Evolutionary conservation across 1,140 invertebrate species (phyloP).

Genomic region (Notospermus geniculatus): DNA sequence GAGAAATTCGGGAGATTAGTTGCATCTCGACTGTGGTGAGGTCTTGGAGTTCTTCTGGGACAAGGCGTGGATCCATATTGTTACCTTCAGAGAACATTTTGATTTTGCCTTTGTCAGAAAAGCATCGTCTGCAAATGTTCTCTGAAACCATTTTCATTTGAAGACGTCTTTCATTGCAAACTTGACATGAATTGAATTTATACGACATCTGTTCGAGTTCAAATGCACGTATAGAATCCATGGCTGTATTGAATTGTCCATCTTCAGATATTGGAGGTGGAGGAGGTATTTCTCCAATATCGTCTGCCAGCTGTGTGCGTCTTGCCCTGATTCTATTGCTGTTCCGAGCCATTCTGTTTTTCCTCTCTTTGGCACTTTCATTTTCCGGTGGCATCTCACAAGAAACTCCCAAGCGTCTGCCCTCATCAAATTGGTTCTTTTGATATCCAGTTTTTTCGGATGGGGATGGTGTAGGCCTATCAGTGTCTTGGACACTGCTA

Average conservation of each 20-base stretch:
- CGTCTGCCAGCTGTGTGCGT: background rate
- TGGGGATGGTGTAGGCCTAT: too few species aligned
- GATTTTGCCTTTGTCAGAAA: background rate
- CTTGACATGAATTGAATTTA: background rate
- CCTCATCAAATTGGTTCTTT: too few species aligned
- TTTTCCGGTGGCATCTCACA: too few species aligned
- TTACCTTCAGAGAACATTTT: conserved; percentile 7
- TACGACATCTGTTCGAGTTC: conserved; percentile 3
- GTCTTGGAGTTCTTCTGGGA: background rate
- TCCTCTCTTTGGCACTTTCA: too few species aligned
- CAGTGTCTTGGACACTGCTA: too few species aligned
- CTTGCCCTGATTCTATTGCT: background rate
- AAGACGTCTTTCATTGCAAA: background rate
- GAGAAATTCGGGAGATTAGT: background rate
- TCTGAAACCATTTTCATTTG: background rate
- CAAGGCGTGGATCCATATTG: background rate
- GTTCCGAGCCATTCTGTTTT: background rate
- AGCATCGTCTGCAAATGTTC: background rate
- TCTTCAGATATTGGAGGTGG: background rate
- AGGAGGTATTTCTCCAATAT: background rate
- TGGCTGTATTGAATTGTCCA: background rate
- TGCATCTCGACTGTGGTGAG: background rate
- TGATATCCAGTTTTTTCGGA: too few species aligned
- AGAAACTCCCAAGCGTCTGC: too few species aligned
- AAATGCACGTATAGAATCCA: background rate